Conservation (phyloP, 2,113 vertebrate genomes). For the Strix aluco region DNA sequence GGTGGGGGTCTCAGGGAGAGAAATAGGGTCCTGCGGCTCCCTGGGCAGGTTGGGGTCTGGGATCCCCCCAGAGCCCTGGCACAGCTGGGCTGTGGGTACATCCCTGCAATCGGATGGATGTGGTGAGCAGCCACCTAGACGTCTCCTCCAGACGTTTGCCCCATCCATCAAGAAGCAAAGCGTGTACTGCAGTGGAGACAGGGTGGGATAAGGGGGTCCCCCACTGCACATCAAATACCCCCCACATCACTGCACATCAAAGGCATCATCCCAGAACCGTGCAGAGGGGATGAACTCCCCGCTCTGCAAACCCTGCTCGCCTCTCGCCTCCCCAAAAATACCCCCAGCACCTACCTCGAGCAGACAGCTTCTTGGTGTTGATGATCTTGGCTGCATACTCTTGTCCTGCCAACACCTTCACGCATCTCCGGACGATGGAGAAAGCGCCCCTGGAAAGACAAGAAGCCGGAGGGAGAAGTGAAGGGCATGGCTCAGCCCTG, state of each 20-base stretch:
- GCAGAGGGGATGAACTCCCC: not conserved
- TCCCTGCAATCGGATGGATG: rapidly evolving
- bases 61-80: not conserved
- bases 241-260: not conserved
- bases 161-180: not conserved
- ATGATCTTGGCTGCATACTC: conserved; percentile 87
- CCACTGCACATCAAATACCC: rapidly evolving
- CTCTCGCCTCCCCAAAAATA: not conserved
- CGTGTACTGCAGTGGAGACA: rapidly evolving
- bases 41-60: not conserved
- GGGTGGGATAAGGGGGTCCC: not conserved
- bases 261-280: rapidly evolving
- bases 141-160: rapidly evolving
- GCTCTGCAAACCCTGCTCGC: rapidly evolving
- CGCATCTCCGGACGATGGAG: conserved; percentile 82
- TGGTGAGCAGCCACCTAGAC: not conserved
- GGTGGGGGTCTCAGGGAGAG: not conserved
- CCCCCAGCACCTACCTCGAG: conserved; percentile 70
- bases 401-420: conserved; percentile 83
- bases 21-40: not conserved
- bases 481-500: not conserved
- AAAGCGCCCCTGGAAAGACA: conserved; percentile 78
- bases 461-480: not conserved
- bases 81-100: not conserved
- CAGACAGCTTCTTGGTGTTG: conserved; percentile 86